Percentiles rank a stretch among this genome's conserved stretches.
These are phyloP conservation scores for Fissipunctia ypsillon DNA, from an alignment of 2,888 invertebrate species.

Conservation along the genomic window DNA sequence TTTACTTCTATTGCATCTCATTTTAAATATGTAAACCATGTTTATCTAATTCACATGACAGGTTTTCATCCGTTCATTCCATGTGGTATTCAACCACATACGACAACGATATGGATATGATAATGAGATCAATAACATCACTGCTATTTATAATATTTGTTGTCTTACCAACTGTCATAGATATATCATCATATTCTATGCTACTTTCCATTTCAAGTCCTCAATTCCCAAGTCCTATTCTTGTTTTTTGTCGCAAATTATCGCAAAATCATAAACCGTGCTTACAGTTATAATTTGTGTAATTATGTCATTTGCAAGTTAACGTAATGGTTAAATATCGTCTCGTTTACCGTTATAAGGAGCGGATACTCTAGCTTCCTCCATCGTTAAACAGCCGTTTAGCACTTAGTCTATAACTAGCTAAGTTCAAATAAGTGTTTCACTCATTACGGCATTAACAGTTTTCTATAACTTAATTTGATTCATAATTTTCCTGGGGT, in stretches of 20 bases:
- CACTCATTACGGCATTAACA: slow-evolving; percentile 32
- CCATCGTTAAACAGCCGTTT: slow-evolving; percentile 56
- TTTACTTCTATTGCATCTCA: not conserved
- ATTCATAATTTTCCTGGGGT: slow-evolving; percentile 35
- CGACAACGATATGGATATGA: not conserved
- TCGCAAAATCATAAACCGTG: slow-evolving; percentile 33
- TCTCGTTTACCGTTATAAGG: slow-evolving; percentile 54
- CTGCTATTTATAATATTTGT: not conserved
- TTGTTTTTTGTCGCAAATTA: slow-evolving; percentile 8
- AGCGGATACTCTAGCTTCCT: slow-evolving; percentile 58
- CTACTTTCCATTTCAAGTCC: slow-evolving; percentile 8
- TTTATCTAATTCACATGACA: not conserved
- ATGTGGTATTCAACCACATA: too few relatives aligned
- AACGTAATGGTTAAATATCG: slow-evolving; percentile 49
- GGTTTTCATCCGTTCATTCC: not conserved
- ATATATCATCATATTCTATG: not conserved
- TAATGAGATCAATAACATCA: not conserved
- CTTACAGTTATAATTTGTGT: slow-evolving; percentile 34
- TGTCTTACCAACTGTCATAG: not conserved
- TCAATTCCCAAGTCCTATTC: not conserved
- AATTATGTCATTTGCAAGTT: slow-evolving; percentile 59
- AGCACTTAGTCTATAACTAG: slow-evolving; percentile 45
- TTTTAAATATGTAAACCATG: not conserved
- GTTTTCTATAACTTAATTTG: slow-evolving; percentile 45
- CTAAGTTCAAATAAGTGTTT: slow-evolving; percentile 56